A percentile compares a stretch with the other conserved stretches of the same genome.
These are phyloP conservation scores for Cosmia trapezina DNA, from an alignment of 2,888 invertebrate species.

Conservation along the genomic window DNA sequence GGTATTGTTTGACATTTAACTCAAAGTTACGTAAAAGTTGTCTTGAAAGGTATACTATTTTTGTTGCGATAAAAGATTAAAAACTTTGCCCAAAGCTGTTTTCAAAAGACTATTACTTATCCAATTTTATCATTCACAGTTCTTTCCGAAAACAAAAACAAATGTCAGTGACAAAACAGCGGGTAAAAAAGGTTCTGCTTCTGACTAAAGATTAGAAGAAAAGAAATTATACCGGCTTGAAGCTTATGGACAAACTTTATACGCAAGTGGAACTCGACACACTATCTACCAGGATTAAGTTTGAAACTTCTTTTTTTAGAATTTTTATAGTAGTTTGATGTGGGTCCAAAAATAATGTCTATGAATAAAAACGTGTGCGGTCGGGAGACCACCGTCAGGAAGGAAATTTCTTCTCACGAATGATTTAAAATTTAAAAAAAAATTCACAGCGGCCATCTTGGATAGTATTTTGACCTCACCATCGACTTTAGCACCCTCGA, in stretches of 20 bases:
- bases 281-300: conserved; percentile 54
- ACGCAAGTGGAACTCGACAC: conserved; percentile 52
- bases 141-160: conserved; percentile 9
- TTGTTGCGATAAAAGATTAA: background rate
- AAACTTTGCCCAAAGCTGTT: conserved; percentile 6
- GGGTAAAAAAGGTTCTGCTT: conserved; percentile 38
- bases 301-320: conserved; percentile 35
- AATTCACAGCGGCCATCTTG: no score
- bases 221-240: conserved; percentile 59
- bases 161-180: conserved; percentile 27
- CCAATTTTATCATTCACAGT: conserved; percentile 6
- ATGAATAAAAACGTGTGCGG: background rate
- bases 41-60: background rate
- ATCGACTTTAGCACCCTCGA: no score
- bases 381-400: no score
- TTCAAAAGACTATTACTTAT: background rate
- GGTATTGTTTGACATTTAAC: conserved; percentile 25
- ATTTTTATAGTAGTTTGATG: conserved; percentile 13
- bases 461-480: no score
- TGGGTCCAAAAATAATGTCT: background rate
- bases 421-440: no score
- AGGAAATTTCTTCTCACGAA: no score
- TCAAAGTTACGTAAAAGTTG: background rate
- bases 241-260: conserved; percentile 58
- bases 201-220: conserved; percentile 49